Evolutionary conservation across 2,797 vertebrate genomes (phyloP), one percentile per base, ranked within the genome.

Genomic region (Takifugu ocellatus): DNA sequence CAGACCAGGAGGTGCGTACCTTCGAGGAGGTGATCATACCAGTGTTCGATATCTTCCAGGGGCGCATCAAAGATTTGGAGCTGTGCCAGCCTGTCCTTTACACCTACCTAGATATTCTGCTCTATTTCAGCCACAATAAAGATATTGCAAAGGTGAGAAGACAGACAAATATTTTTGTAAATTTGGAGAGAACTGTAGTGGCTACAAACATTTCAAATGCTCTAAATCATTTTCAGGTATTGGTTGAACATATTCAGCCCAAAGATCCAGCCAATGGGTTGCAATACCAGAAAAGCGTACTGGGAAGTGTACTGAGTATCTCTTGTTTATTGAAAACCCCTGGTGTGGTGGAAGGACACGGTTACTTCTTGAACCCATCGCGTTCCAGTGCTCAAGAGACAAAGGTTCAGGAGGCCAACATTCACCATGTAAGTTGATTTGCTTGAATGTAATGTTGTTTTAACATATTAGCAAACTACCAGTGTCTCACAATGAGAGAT

Each of bases 261-360:
- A 97, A 97, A 90, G 96, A 99, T 65, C 92, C 92, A 67, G 88
- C 78, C 71, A 96, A 94, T 43, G 97, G 96, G 45, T 92, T 97
- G 74, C 93, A 96, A 85, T 99, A 99, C 85, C 96, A 99, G 88
- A 97, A 97, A 78, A 96, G 91, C 31, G 84, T 99, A 47, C 78
- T 99, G 14, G 97, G 97, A 45, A 47, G 87, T 0, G 49, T 98
- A 62, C 74, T 98, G 44, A 98, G 84, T 68, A 93, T 96, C 62
- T 99, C 97, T 42, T 98, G 96, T 82, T 87, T 99, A 76, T 81
- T 99, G 50, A 97, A 95, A 90, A 98, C 95, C 33, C 95, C 97
- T 0, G 96, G 97, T 0, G 91, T 98, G 5, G 92, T 98, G 70
- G 97, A 99, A 85, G 96, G 91, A 62, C 97, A 99, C 0, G 88